Evolutionary conservation across 35 echinoderm and acorn worm genomes (phyloP), one percentile per base, ranked within the genome.

Genomic region (Heliocidaris erythrogramma): DNA sequence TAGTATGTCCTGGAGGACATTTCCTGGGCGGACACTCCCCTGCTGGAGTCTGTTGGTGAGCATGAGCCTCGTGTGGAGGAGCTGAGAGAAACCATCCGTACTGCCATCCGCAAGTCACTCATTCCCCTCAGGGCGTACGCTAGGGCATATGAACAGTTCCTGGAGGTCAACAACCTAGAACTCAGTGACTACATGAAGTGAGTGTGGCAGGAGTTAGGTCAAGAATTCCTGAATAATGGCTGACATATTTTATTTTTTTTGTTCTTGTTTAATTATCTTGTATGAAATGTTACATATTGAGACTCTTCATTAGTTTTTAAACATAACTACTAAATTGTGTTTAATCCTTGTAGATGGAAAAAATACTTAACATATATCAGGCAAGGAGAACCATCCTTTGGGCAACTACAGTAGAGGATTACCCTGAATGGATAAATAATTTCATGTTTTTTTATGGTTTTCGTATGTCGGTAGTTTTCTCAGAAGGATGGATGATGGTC

Each of bases 1-100:
- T 60, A 99, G 98, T 99, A 92, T 97, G 98, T 99, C 30, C 78
- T 99, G 32, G 98, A 99, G 84, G 98, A 99, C 86, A 99, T 99
- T 90, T 99, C 97, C 94, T 99, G 98, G 98, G 98, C 98, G 35
- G 98, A 99, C 47, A 99, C 98, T 5, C 98, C 98, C 35, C 98
- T 99, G 10, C 94, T 99, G 7, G 98, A 99, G 92, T 99, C 98
- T 0, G 98, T 99, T 0, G 98, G 98, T 7, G 98, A 99, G 92
- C 98, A 99, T 92, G 98, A 99, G 50, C 98, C 98, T 47, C 95
- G 93, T 50, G 98, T 99, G 21, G 98, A 99, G 78, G 98, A 99
- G 88, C 85, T 99, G 21, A 94, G 98, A 97, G 96, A 97, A 12
- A 96, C 96, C 47, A 99, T 99, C 49, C 93, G 94, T 2, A 94